Evolutionary conservation across 2,797 vertebrate species (phyloP).

Genomic region (Trachurus trachurus): DNA sequence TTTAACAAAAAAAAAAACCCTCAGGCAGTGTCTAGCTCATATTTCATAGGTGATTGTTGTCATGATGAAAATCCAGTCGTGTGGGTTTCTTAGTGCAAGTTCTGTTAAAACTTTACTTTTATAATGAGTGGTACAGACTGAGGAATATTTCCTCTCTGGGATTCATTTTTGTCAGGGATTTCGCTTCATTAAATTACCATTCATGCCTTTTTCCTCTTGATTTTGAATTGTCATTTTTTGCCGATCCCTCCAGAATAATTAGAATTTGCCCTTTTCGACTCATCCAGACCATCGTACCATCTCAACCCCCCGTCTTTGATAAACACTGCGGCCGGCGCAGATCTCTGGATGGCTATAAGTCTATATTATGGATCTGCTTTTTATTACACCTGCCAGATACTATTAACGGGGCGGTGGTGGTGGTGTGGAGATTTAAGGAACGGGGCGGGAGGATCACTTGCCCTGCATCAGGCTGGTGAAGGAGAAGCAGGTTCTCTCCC

Average conservation of each 20-base stretch:
- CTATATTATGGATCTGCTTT: constrained; percentile 68
- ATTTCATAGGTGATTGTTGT: constrained; percentile 48
- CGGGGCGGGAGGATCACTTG: constrained; percentile 33
- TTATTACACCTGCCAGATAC: constrained; percentile 71
- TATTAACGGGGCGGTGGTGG: constrained; percentile 40
- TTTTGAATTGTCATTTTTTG: constrained; percentile 8
- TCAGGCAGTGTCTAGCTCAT: not conserved
- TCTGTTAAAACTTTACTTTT: constrained; percentile 40
- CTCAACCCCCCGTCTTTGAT: constrained; percentile 29
- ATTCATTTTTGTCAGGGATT: constrained; percentile 14
- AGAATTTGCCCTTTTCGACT: constrained; percentile 10
- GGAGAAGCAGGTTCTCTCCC: constrained; percentile 35
- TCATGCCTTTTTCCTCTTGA: too few relatives aligned
- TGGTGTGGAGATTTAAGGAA: constrained; percentile 41
- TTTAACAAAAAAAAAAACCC: constrained; percentile 12
- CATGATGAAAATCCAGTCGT: constrained; percentile 50
- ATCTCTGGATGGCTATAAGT: constrained; percentile 53
- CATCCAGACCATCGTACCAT: constrained; percentile 12
- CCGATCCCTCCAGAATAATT: constrained; percentile 31
- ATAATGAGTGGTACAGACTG: not conserved
- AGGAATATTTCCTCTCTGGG: constrained; percentile 6
- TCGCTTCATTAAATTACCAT: not conserved
- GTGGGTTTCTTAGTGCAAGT: constrained; percentile 39
- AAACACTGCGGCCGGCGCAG: constrained; percentile 49
- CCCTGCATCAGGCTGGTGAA: constrained; percentile 22